Percentiles rank a stretch among this genome's conserved stretches.
These are phyloP conservation scores for Chaunax sp. DNA, from an alignment of 2,797 vertebrate genomes.

Conservation along the genomic window DNA sequence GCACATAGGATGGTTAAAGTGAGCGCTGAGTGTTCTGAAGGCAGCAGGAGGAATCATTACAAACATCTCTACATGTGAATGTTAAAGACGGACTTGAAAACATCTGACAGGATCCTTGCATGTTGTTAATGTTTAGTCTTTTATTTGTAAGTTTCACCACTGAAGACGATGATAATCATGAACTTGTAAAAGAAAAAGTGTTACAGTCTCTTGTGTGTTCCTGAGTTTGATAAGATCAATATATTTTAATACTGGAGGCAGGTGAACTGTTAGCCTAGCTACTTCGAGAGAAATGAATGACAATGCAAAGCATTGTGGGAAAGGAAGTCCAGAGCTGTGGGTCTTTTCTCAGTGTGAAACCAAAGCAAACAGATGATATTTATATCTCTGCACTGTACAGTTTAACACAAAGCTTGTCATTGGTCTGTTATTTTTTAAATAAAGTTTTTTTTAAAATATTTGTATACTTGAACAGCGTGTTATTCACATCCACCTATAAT, in stretches of 20 bases:
- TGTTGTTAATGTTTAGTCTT: not conserved
- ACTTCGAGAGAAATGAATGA: not conserved
- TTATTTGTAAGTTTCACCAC: constrained; percentile 9
- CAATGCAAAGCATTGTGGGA: constrained; percentile 43
- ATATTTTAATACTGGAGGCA: not conserved
- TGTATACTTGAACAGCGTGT: not conserved
- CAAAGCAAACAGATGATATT: constrained; percentile 52
- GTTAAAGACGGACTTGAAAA: not conserved
- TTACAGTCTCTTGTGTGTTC: too few relatives aligned
- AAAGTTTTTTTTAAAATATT: constrained; percentile 47
- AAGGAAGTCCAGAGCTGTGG: constrained; percentile 31
- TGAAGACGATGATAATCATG: not conserved
- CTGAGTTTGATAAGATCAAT: not conserved
- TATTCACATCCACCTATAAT: not conserved
- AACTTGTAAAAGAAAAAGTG: not conserved
- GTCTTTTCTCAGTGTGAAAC: constrained; percentile 25
- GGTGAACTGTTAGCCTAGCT: not conserved
- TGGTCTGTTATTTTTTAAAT: constrained; percentile 75
- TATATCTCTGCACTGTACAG: constrained; percentile 69
- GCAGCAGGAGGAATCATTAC: not conserved
- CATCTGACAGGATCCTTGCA: not conserved
- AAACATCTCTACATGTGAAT: not conserved
- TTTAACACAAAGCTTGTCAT: constrained; percentile 49
- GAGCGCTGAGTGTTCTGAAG: too few relatives aligned
- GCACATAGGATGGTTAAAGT: too few relatives aligned